Percentiles rank a stretch among this genome's conserved stretches.
Conservation (phyloP, 2,888 invertebrate species). For the Eupithecia subumbrata region DNA sequence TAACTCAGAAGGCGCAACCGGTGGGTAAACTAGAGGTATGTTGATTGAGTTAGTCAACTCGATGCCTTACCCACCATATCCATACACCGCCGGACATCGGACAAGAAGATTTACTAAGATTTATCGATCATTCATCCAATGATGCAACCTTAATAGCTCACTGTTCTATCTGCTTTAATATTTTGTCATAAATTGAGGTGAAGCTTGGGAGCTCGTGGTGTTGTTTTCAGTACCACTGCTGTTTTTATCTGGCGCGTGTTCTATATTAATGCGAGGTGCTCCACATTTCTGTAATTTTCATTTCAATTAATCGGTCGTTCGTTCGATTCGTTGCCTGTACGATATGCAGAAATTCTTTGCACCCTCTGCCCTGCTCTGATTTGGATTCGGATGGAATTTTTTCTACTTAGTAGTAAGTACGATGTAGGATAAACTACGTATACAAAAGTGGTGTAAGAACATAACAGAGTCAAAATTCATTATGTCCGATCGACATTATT, state of each 20-base stretch:
- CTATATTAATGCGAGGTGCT: too few species aligned
- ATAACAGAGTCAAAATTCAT: not conserved
- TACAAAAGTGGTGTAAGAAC: too few species aligned
- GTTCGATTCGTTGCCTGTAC: too few species aligned
- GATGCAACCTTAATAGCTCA: constrained; percentile 41
- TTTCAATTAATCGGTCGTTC: too few species aligned
- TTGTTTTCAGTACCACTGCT: not conserved
- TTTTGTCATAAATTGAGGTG: constrained; percentile 24
- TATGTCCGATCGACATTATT: not conserved
- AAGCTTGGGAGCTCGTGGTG: constrained; percentile 9
- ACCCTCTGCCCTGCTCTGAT: not conserved
- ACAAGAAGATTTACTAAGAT: constrained; percentile 33
- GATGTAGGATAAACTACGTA: too few species aligned
- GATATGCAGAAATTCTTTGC: not conserved
- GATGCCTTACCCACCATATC: not conserved
- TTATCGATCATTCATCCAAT: constrained; percentile 43
- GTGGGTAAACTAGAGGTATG: constrained; percentile 52
- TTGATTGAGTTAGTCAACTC: constrained; percentile 61
- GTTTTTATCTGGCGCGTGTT: not conserved
- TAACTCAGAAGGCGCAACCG: constrained; percentile 22
- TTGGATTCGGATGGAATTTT: not conserved
- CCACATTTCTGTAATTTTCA: too few species aligned
- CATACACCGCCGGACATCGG: not conserved
- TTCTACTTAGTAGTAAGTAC: too few species aligned
- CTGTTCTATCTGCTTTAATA: constrained; percentile 43